Evolutionary conservation across 2,888 invertebrate species (phyloP), one percentile per base, ranked within the genome.

Genomic region (Ennomos erosarius): DNA sequence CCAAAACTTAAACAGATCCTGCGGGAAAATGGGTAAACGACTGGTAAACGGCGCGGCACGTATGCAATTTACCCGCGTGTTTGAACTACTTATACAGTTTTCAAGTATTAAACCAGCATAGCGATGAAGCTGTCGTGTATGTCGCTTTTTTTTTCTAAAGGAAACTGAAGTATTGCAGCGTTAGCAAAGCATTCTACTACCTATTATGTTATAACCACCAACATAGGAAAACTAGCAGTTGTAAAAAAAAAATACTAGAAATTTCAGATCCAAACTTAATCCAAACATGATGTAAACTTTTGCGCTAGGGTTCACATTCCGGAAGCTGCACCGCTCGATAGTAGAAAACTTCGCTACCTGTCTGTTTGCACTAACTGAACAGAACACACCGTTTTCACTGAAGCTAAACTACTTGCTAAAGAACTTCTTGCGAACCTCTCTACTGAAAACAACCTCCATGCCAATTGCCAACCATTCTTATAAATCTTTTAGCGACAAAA

Each of bases 321-420:
- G 4, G 10, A 6, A 26, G 49, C 13, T 40, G 13, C 12, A 40
- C 10, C n/a, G 26, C 12, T 45, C 16, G 40, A 43, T 54, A 26
- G 46, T 40, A 48, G 36, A 55, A 61, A 58, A 54, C 55, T 50
- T 59, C 42, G n/a, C 58, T 51, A 59, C 53, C 50, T 44, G 49
- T 13, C 48, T 56, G 40, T 51, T 51, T 46, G 49, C 42, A 9
- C 47, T 65, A 62, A 64, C 63, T 69, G 61, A 57, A 60, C 53
- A 56, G 55, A 66, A 59, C 63, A 68, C 48, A 59, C 65, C 49
- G 56, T 50, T 53, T 60, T 62, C 61, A 58, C 54, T 49, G 60
- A 46, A 51, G 39, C 50, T 46, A 42, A 10, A 34, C 42, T 37
- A 40, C 43, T 16, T 26, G 12, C 34, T 47, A 61, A 43, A 51